phyloP scores from a whole-genome alignment of 2,113 vertebrate genomes.

The Oreochromis tanganicae region DNA sequence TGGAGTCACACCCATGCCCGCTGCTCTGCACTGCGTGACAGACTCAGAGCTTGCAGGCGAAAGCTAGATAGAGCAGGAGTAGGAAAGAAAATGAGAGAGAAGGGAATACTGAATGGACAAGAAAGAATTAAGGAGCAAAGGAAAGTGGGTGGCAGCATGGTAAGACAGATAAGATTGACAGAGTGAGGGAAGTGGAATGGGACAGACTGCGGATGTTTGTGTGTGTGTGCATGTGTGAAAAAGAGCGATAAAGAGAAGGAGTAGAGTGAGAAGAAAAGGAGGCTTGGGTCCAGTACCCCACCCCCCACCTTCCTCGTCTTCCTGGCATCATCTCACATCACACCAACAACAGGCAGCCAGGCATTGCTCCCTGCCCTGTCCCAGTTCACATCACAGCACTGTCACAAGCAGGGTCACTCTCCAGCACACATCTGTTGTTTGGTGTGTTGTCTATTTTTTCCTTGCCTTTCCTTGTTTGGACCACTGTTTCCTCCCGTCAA shows the following conservation, averaged over 20 bases:
- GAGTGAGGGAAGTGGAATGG: slow-evolving; percentile 29
- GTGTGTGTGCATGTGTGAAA: slow-evolving; percentile 16
- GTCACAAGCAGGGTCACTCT: slow-evolving; percentile 43
- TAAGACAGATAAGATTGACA: slow-evolving; percentile 54
- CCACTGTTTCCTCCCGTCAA: slow-evolving; percentile 23
- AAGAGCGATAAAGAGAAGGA: slow-evolving; percentile 21
- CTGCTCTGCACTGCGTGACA: slow-evolving; percentile 49
- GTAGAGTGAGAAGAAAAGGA: slow-evolving; percentile 1
- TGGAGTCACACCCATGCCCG: slow-evolving; percentile 36
- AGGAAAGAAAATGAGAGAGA: slow-evolving; percentile 21
- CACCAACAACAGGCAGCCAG: slow-evolving; percentile 13
- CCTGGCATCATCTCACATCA: slow-evolving; percentile 28
- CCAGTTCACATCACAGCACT: slow-evolving; percentile 26
- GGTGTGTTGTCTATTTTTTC: slow-evolving; percentile 4
- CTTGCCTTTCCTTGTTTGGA: not conserved
- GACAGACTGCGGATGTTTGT: slow-evolving; percentile 21
- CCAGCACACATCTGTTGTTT: slow-evolving; percentile 41
- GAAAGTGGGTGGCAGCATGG: slow-evolving; percentile 59
- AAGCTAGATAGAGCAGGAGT: slow-evolving; percentile 23
- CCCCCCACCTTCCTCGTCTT: not conserved
- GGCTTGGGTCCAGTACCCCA: slow-evolving; percentile 11
- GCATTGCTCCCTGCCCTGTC: not conserved
- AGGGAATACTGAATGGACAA: slow-evolving; percentile 34
- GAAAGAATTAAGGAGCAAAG: slow-evolving; percentile 41
- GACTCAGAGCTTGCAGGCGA: slow-evolving; percentile 29